phyloP scores from a whole-genome alignment of 2,797 vertebrate genomes.

The Poecilia velifera region DNA sequence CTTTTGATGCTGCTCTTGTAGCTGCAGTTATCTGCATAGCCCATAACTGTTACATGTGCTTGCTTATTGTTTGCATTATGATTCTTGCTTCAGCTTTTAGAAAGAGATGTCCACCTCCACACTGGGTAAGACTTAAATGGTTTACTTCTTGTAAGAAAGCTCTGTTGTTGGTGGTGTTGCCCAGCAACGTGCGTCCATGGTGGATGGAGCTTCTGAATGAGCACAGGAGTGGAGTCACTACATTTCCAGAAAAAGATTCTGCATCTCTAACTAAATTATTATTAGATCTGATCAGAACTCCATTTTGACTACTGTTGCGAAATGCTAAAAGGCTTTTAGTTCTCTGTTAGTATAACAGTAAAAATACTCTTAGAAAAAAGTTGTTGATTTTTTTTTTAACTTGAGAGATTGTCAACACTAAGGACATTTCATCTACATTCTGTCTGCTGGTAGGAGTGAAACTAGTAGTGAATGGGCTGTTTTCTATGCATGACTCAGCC shows the following conservation, averaged over 20 bases:
- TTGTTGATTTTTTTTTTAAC: neutral
- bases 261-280: no score
- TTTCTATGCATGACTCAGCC: neutral
- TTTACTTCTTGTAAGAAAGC: conserved; percentile 3
- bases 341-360: neutral
- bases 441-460: neutral
- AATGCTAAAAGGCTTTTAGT: neutral
- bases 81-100: neutral
- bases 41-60: neutral
- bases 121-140: neutral
- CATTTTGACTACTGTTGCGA: neutral
- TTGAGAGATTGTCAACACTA: neutral
- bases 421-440: neutral
- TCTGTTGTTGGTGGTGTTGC: conserved; percentile 18
- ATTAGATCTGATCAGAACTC: neutral
- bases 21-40: no score
- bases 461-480: neutral
- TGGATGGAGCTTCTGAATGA: conserved; percentile 2
- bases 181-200: neutral
- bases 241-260: conserved; percentile 1
- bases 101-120: conserved; percentile 11
- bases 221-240: neutral
- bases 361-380: neutral
- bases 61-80: conserved; percentile 3
- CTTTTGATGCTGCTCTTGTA: no score